Conservation (phyloP, 2,888 invertebrate genomes). For the Sialis lutaria region DNA sequence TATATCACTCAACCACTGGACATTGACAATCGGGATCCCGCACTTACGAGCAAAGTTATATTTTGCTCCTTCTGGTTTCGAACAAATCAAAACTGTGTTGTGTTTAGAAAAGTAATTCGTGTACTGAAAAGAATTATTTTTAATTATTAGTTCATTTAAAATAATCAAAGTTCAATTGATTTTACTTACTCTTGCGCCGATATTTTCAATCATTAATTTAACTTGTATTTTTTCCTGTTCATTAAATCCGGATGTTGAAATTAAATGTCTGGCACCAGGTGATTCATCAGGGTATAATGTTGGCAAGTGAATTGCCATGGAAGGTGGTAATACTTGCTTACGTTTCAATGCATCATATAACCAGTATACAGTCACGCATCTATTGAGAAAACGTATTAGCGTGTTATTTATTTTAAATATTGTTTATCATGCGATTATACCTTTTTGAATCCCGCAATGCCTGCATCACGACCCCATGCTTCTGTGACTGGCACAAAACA, state of each 20-base stretch:
- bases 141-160: neutral
- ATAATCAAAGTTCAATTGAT: constrained; percentile 17
- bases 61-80: constrained; percentile 74
- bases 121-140: constrained; percentile 25
- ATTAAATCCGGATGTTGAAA: constrained; percentile 77
- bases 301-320: constrained; percentile 87
- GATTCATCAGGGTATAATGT: constrained; percentile 39
- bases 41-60: constrained; percentile 81
- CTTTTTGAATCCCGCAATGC: constrained; percentile 48
- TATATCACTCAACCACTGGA: constrained; percentile 85
- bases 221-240: constrained; percentile 69
- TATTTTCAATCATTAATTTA: constrained; percentile 65
- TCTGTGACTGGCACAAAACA: constrained; percentile 78
- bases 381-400: neutral
- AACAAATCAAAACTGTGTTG: constrained; percentile 60
- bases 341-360: constrained; percentile 77
- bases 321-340: constrained; percentile 79
- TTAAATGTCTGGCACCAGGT: constrained; percentile 60
- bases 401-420: neutral
- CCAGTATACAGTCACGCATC: constrained; percentile 74
- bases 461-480: constrained; percentile 81
- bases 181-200: constrained; percentile 65
- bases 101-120: constrained; percentile 63
- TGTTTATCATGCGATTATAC: constrained; percentile 13
- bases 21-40: constrained; percentile 81